phyloP scores from a whole-genome alignment of 2,888 invertebrate species.

The Folsomia manolachei region DNA sequence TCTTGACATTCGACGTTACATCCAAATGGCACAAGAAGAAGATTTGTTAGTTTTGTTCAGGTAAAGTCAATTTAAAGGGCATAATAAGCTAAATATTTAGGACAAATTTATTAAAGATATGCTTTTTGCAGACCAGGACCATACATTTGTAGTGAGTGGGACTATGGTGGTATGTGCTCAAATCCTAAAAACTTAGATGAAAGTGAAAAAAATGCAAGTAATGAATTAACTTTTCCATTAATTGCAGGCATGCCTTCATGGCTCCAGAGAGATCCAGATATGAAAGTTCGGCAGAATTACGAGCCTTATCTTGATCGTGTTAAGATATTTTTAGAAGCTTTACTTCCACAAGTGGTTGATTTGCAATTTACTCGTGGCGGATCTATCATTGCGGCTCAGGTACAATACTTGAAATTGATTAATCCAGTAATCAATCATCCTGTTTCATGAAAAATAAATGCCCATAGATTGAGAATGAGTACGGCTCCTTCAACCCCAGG shows the following conservation, averaged over 20 bases:
- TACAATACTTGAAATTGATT: slow-evolving; percentile 25
- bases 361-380: slow-evolving; percentile 57
- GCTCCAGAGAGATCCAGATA: slow-evolving; percentile 58
- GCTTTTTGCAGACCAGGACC: slow-evolving; percentile 52
- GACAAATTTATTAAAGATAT: background rate
- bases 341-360: slow-evolving; percentile 55
- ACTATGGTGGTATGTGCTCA: background rate
- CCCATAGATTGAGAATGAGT: slow-evolving; percentile 59
- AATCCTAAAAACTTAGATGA: no score
- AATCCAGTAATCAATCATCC: background rate
- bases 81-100: no score
- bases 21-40: slow-evolving; percentile 57
- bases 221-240: background rate
- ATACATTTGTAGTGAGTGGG: slow-evolving; percentile 57
- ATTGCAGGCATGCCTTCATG: slow-evolving; percentile 56
- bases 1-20: slow-evolving; percentile 53
- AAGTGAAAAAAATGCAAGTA: no score
- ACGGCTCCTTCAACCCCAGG: slow-evolving; percentile 54
- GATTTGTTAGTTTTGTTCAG: slow-evolving; percentile 59
- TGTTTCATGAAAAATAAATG: background rate
- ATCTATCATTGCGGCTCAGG: slow-evolving; percentile 58
- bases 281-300: slow-evolving; percentile 58
- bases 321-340: slow-evolving; percentile 54
- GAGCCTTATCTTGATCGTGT: slow-evolving; percentile 54
- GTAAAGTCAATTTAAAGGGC: no score